Evolutionary conservation across 2,888 invertebrate genomes (phyloP), one percentile per base, ranked within the genome.

Genomic region (Penaeus monodon): DNA sequence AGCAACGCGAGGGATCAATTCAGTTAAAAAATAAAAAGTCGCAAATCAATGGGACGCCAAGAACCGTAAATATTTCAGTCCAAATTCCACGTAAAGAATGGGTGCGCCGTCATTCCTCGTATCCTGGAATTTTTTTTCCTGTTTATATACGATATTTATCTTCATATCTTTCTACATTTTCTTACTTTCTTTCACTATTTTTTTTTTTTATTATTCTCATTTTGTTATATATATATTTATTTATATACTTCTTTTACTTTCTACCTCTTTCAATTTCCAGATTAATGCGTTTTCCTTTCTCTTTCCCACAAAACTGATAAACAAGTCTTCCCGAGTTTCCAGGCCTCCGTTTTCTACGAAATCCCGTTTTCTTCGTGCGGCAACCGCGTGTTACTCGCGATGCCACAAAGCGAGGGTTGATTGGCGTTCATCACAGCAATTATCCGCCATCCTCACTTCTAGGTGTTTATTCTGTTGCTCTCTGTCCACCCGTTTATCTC

Each of bases 381-480:
- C 70, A 24, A 29, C 70, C 29, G 20, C 70, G 27, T n/a, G 70
- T 17, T 10, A 24, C 17, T n/a, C n/a, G 27, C 70, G n/a, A 24
- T 12, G n/a, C n/a, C n/a, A 24, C 3, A 8, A 27, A 27, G 2
- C 27, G 70, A 22, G 24, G 70, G 29, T 1, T 68, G n/a, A n/a
- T 29, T 27, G 70, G 29, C 70, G 10, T 68, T 68, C 24, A n/a
- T 29, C 70, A 68, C 2, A 1, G 70, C n/a, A 68, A 68, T 68
- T 68, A 29, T 68, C 70, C 70, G 70, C 70, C n/a, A 29, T 68
- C 12, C 24, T 29, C 70, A 68, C 70, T 68, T 68, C 29, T 68
- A 22, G 27, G 8, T 68, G n/a, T 68, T 29, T 68, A 17, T 24
- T 29, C 70, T 20, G 27, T 68, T 68, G n/a, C n/a, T 29, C 70